These are phyloP conservation scores for Ceratotherium simum DNA, from an alignment of 2,113 vertebrate species.

Conservation along the genomic window DNA sequence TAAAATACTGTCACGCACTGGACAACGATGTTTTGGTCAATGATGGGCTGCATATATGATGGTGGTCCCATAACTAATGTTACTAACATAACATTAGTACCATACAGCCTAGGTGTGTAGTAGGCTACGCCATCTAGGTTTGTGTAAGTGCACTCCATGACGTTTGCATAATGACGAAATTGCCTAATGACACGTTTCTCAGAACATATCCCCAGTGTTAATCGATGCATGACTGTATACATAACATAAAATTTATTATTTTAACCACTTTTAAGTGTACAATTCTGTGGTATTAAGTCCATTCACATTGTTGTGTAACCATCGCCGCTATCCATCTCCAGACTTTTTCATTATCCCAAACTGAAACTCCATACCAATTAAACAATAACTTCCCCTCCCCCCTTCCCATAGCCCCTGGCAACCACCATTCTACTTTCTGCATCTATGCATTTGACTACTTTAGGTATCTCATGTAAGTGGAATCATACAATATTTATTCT, in stretches of 20 bases:
- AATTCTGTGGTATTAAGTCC: not conserved
- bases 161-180: too few species aligned
- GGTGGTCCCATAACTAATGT: too few species aligned
- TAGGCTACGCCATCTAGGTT: too few species aligned
- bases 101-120: too few species aligned
- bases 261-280: not conserved
- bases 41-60: too few species aligned
- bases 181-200: too few species aligned
- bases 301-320: not conserved
- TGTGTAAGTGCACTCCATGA: too few species aligned
- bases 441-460: not conserved
- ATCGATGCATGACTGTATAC: not conserved
- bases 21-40: too few species aligned
- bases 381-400: not conserved
- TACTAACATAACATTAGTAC: too few species aligned
- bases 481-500: not conserved
- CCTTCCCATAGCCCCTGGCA: not conserved
- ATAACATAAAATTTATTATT: not conserved
- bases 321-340: not conserved
- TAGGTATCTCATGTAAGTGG: not conserved
- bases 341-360: not conserved
- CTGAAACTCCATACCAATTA: not conserved
- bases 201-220: too few species aligned
- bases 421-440: not conserved
- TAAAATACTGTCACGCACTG: not conserved